Percentiles rank a stretch among this genome's conserved stretches.
Evolutionary conservation across 2,113 vertebrate species (phyloP).

Genomic region (Lates calcarifer): DNA sequence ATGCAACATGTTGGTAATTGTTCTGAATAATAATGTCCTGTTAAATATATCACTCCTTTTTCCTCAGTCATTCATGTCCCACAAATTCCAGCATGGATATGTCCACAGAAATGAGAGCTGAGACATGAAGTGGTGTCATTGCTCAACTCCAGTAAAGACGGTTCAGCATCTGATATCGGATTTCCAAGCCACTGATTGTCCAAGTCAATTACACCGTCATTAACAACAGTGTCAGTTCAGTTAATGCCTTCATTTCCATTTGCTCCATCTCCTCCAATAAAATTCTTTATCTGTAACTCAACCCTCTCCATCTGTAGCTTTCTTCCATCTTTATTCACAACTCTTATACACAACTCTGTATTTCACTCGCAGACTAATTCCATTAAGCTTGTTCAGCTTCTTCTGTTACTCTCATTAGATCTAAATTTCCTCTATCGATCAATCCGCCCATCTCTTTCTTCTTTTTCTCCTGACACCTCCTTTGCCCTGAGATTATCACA

Average conservation of each 20-base stretch:
- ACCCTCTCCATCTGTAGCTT: slow-evolving; percentile 41
- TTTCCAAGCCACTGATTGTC: slow-evolving; percentile 48
- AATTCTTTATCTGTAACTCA: slow-evolving; percentile 41
- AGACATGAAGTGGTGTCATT: neutral
- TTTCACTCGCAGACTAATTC: slow-evolving; percentile 44
- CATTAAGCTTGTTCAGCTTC: slow-evolving; percentile 45
- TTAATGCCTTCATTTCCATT: slow-evolving; percentile 67
- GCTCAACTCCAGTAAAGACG: slow-evolving; percentile 5
- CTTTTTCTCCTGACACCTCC: slow-evolving; percentile 24
- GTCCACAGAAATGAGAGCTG: neutral
- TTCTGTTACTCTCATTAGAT: slow-evolving; percentile 60
- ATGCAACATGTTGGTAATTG: neutral
- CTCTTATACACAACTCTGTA: slow-evolving; percentile 9
- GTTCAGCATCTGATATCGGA: slow-evolving; percentile 41
- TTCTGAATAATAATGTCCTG: neutral
- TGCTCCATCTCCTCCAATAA: slow-evolving; percentile 49
- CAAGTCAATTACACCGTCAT: slow-evolving; percentile 58
- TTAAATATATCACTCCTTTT: neutral
- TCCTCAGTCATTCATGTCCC: neutral
- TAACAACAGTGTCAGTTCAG: slow-evolving; percentile 56
- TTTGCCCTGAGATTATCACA: slow-evolving; percentile 27
- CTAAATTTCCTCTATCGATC: slow-evolving; percentile 56
- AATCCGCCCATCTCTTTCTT: slow-evolving; percentile 25
- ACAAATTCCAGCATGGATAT: neutral
- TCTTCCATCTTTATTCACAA: slow-evolving; percentile 6